phyloP scores from a whole-genome alignment of 2,113 vertebrate species.

The Labeo catla region DNA sequence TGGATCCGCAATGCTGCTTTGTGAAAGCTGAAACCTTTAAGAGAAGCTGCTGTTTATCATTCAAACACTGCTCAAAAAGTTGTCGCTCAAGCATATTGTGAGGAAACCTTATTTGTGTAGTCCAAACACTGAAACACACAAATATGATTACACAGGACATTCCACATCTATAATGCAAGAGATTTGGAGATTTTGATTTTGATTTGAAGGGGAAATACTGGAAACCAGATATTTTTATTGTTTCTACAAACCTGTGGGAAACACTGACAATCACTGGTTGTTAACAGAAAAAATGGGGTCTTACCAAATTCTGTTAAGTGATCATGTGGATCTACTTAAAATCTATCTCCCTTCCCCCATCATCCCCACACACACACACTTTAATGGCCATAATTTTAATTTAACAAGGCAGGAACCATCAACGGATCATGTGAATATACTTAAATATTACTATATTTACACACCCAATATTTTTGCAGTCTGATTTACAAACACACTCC shows the following conservation, averaged over 20 bases:
- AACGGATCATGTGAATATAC: background rate
- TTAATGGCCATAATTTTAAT: background rate
- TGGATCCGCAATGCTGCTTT: background rate
- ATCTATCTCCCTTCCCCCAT: background rate
- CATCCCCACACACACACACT: background rate
- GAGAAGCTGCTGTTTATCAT: background rate
- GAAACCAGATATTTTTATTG: background rate
- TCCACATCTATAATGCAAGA: background rate
- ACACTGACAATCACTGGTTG: slow-evolving; percentile 42
- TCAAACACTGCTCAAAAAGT: background rate
- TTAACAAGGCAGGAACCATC: background rate
- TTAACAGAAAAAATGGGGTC: background rate
- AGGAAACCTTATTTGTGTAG: background rate
- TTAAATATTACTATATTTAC: background rate
- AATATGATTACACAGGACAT: background rate
- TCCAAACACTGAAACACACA: background rate
- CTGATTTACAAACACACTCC: background rate
- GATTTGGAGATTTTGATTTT: background rate
- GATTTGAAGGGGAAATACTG: too few relatives aligned
- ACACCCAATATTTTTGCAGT: background rate
- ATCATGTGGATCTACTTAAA: slow-evolving; percentile 40
- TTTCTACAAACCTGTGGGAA: background rate
- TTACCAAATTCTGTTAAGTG: background rate
- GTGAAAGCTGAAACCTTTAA: slow-evolving; percentile 35
- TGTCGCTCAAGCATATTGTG: background rate